A percentile compares a stretch with the other conserved stretches of the same genome.
phyloP scores from a whole-genome alignment of 2,888 invertebrate genomes.

The Callyntrura sp. region DNA sequence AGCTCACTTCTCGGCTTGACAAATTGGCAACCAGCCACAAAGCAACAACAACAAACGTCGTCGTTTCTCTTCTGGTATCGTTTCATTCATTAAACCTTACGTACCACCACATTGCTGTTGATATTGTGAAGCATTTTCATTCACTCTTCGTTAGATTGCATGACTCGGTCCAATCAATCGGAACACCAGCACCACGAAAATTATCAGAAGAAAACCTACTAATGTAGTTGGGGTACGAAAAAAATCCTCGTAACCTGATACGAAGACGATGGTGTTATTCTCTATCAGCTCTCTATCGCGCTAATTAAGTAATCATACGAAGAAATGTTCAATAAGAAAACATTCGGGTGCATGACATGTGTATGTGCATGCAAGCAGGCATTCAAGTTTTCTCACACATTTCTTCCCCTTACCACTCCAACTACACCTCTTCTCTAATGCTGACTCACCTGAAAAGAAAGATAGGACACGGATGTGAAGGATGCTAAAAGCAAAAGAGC shows the following conservation, averaged over 20 bases:
- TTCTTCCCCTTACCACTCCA: not conserved
- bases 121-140: conserved; percentile 1
- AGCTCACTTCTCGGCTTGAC: not conserved
- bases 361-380: not conserved
- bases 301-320: conserved; percentile 60
- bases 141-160: conserved; percentile 71
- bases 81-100: conserved; percentile 38
- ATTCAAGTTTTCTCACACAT: not conserved
- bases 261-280: not conserved
- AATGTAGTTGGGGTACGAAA: conserved; percentile 12
- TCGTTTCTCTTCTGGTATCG: too few species aligned
- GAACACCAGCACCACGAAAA: conserved; percentile 31
- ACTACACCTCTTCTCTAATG: too few species aligned
- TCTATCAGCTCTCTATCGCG: not conserved
- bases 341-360: not conserved
- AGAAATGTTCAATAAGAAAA: not conserved
- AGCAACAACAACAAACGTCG: conserved; percentile 21
- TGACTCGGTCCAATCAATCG: conserved; percentile 72
- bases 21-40: conserved; percentile 49
- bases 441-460: conserved; percentile 3
- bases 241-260: not conserved
- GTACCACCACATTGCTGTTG: not conserved
- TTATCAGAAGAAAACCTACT: conserved; percentile 19
- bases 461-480: not conserved
- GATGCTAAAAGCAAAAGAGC: conserved; percentile 3